phyloP scores from a whole-genome alignment of 2,113 vertebrate species.

The Ursus arctos region DNA sequence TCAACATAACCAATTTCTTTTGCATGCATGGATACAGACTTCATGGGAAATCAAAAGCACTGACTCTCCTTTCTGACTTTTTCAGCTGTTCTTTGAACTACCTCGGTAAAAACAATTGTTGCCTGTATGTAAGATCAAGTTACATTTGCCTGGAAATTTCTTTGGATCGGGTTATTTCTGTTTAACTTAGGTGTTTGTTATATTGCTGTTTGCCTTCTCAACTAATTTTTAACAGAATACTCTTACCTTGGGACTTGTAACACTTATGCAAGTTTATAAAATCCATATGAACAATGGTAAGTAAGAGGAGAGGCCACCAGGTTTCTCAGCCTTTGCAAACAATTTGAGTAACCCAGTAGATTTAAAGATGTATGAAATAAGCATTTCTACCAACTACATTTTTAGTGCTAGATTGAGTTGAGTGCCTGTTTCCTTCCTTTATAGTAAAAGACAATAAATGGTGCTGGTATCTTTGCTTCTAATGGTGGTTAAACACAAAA shows the following conservation, averaged over 20 bases:
- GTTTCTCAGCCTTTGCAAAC: slow-evolving; percentile 68
- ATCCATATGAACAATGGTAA: slow-evolving; percentile 51
- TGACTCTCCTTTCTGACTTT: slow-evolving; percentile 78
- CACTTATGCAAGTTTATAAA: slow-evolving; percentile 70
- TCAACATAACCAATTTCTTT: slow-evolving; percentile 64
- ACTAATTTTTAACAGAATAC: slow-evolving; percentile 78
- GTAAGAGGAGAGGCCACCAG: slow-evolving; percentile 68
- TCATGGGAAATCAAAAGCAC: slow-evolving; percentile 73
- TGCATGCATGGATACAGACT: slow-evolving; percentile 61
- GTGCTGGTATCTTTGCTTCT: slow-evolving; percentile 68
- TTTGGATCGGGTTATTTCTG: slow-evolving; percentile 78
- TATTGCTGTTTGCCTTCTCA: slow-evolving; percentile 74
- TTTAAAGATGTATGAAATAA: slow-evolving; percentile 54
- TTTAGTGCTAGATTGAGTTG: slow-evolving; percentile 3
- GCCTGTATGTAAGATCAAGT: slow-evolving; percentile 78
- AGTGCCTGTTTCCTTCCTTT: slow-evolving; percentile 54
- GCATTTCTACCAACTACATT: slow-evolving; percentile 39
- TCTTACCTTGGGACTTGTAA: slow-evolving; percentile 70
- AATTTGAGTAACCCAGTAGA: slow-evolving; percentile 55
- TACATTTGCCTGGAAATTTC: slow-evolving; percentile 82
- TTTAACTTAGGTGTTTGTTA: slow-evolving; percentile 76
- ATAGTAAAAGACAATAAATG: slow-evolving; percentile 66
- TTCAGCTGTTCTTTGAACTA: slow-evolving; percentile 80
- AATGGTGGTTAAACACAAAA: slow-evolving; percentile 63
- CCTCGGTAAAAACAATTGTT: slow-evolving; percentile 78